Base-by-base conservation (phyloP, 1,140 invertebrate genomes). In the Drosophila melanica region DNA sequence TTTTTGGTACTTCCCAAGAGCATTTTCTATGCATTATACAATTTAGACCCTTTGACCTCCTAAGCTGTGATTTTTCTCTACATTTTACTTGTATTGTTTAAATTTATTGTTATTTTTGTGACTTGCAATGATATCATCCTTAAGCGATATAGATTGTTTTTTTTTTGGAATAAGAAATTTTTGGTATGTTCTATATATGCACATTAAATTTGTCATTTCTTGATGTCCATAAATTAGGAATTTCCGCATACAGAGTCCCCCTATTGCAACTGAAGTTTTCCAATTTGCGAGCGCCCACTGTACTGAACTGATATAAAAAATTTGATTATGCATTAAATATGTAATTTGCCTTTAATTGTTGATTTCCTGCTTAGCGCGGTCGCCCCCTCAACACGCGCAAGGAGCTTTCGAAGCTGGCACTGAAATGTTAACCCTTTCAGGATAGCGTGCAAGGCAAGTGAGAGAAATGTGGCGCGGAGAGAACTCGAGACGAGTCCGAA, bases 351-450 rank as follows among this genome's bases (percentile, higher is more conserved):
- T 41, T 41, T 41, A 41, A 14, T 23, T 27, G 45, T 20, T 8
- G 10, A 35, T 35, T 58, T 58, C 55, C 55, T 58, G 55, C 20
- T 42, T 33, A 30, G 23, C 27, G 27, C 44, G 23, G 27, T 14
- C n/a, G 18, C n/a, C n/a, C n/a, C 47, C 16, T 10, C 1, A 11
- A 4, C 11, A 30, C 18, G 39, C 55, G 55, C 55, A 58, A 58
- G 55, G 55, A 58, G 23, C 37, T 44, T 23, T 50, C 48, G 27
- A 6, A 50, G 47, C 27, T 50, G 39, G 20, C 20, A 16, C 39
- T 20, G n/a, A 44, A 57, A 42, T 44, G 55, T 58, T 45, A 58
- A 44, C 41, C 14, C 41, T 58, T 58, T 27, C 55, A 45, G 55
- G 55, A 58, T 58, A 33, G 55, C 41, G 55, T 41, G 30, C 20